Base-by-base conservation (phyloP, 92 coral and sea anemone genomes). In the Porites lobata region DNA sequence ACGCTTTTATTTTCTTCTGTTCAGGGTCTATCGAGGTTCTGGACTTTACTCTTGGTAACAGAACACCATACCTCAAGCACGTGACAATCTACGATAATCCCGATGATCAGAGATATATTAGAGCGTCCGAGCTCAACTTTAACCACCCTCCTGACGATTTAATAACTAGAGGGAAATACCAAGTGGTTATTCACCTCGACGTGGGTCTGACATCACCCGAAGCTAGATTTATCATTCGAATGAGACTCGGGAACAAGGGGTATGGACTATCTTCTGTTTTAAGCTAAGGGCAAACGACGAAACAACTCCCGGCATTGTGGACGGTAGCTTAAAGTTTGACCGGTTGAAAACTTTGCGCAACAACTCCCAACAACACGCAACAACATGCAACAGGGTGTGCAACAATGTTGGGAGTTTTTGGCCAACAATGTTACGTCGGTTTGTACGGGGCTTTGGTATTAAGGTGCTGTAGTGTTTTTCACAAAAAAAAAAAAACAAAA, bases 161-260 rank as follows among this genome's bases (percentile, higher is more conserved):
- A 63, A 82, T 88, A 65, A 91, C 96, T 11, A 78, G 93, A 51
- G 94, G 94, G 9, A 93, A 78, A 77, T 95, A 95, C 83, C 80
- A 92, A 65, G 93, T 93, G 14, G 94, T 95, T 62, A 82, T 93
- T 67, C 91, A 93, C 65, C 89, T 95, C 73, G 96, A 95, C 50
- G 85, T 90, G 53, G 98, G 98, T 53, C 93, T 95, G 32, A 87
- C 92, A 18, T 95, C 98, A 22, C 98, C 98, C 19, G 96, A 95
- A 9, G 92, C 98, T 1, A 85, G 94, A 68, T 93, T 95, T 76
- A 93, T 95, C 20, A 91, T 95, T 19, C 91, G 96, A 54, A 76
- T 93, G 63, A 91, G 91, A 69, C 93, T 95, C 15, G 96, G 96
- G 61, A 95, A 95, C 86, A 87, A 94, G 71, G 96, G 96, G 98